phyloP scores from a whole-genome alignment of 2,797 vertebrate species.

The Lithobates sylvaticus region DNA sequence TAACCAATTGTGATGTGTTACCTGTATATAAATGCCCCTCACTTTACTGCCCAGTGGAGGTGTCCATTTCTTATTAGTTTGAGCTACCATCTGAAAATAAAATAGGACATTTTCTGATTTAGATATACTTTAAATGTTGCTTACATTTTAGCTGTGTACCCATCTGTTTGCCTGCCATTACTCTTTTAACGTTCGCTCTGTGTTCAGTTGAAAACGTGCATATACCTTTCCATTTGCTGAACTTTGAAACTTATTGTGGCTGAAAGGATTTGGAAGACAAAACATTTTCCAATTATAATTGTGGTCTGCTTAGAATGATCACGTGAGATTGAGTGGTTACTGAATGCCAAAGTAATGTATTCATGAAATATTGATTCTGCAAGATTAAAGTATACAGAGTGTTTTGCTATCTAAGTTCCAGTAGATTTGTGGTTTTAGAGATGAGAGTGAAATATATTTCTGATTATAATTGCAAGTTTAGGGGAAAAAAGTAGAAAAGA shows the following conservation, averaged over 20 bases:
- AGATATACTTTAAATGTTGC: too few relatives aligned
- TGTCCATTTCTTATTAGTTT: too few relatives aligned
- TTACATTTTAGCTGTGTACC: too few relatives aligned
- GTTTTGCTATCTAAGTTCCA: conserved; percentile 11
- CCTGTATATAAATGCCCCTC: too few relatives aligned
- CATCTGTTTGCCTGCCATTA: neutral
- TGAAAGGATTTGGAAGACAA: conserved; percentile 1
- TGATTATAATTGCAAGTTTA: conserved; percentile 19
- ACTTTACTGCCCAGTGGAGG: too few relatives aligned
- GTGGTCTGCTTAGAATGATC: conserved; percentile 3
- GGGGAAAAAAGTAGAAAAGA: neutral
- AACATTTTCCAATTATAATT: conserved; percentile 28
- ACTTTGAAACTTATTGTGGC: neutral
- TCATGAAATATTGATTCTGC: conserved; percentile 45
- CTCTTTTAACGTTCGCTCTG: neutral
- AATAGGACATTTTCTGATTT: too few relatives aligned
- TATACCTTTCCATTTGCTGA: neutral
- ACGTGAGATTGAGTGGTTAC: conserved; percentile 25
- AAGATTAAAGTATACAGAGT: conserved; percentile 37
- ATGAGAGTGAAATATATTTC: conserved; percentile 1
- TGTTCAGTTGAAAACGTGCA: neutral
- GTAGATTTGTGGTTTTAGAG: conserved; percentile 24
- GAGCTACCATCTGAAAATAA: too few relatives aligned
- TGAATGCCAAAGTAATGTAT: conserved; percentile 32
- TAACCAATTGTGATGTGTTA: too few relatives aligned